Evolutionary conservation across 2,797 vertebrate genomes (phyloP), one percentile per base, ranked within the genome.

Genomic region (Pseudochaenichthys georgianus): DNA sequence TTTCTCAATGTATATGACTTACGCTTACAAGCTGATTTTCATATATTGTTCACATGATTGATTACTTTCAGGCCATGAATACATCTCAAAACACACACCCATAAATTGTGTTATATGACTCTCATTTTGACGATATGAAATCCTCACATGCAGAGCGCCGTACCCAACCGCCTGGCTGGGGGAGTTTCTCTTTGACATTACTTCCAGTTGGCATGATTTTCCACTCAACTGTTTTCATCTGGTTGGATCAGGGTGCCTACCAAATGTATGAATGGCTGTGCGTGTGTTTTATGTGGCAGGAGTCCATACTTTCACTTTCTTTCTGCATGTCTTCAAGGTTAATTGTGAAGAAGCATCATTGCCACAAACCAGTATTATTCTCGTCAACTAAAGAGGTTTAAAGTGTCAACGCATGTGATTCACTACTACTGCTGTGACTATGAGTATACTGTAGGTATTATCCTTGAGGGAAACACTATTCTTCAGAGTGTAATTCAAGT

Each of bases 301-400:
- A 47, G n/a, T 50, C 47, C 19, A 64, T 10, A 78, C 72, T 88
- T 87, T 87, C 43, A 11, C 38, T 88, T 83, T 68, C 65, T 41
- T 41, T 70, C 10, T 64, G 34, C 34, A 38, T 38, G 34, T 38
- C 34, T 12, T 73, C 43, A 2, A 11, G 9, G 16, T 54, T 61
- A 3, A n/a, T 41, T 70, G 73, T 41, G 6, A 52, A 65, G 76
- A 77, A 76, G 47, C 41, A 3, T 9, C 0, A 0, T 12, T 17
- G 21, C 58, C 21, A 31, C 45, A 70, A 62, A 70, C 3, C 2
- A 34, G 16, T 73, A 2, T n/a, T 5, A 41, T n/a, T 19, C 21
- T 4, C 1, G 9, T 54, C 46, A 68, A 72, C 0, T 7, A 5
- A 4, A n/a, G 9, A 43, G 63, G 54, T 38, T 43, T 19, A 58